Evolutionary conservation across 1,140 invertebrate species (phyloP), one percentile per base, ranked within the genome.

Genomic region (Lycorma delicatula): DNA sequence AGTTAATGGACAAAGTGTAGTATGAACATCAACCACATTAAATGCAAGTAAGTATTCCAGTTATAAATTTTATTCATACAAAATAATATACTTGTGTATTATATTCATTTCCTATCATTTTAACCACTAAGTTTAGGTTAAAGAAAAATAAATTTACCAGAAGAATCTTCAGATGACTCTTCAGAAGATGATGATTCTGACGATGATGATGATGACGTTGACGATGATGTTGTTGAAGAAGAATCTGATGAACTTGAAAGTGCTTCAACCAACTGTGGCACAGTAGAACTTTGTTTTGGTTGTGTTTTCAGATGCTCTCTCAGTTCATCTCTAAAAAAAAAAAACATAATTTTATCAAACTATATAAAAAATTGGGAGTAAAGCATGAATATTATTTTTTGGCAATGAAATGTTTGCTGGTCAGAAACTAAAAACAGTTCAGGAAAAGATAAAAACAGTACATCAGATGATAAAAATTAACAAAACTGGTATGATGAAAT

Each of bases 251-350:
- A 57, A 59, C 38, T 34, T 20, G 49, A 57, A 44, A 59, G 44
- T 61, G 52, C 58, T 54, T 60, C 58, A 58, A 62, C 54, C 34
- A 63, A 48, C 64, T 66, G 64, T 46, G 60, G 52, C 13, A 66
- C 58, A 54, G 53, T 59, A 62, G 63, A 27, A 60, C 60, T n/a
- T 67, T 64, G 48, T 75, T 91, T 92, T 1, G 89, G 85, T 64
- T 85, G 80, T 66, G 80, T 81, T 70, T 94, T 95, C 31, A 97
- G 74, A 77, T 95, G 91, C 67, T 94, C 91, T 55, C 93, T 74
- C 13, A 97, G 73, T 67, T 93, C 92, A 77, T 96, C 91, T 0
- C 81, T 82, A 61, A 23, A 67, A 65, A 47, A 65, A 63, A 60
- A 61, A 63, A 46, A 65, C 27, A 34, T 47, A 60, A 60, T 47